phyloP scores from a whole-genome alignment of 2,113 vertebrate species.

The Dasyurus viverrinus region DNA sequence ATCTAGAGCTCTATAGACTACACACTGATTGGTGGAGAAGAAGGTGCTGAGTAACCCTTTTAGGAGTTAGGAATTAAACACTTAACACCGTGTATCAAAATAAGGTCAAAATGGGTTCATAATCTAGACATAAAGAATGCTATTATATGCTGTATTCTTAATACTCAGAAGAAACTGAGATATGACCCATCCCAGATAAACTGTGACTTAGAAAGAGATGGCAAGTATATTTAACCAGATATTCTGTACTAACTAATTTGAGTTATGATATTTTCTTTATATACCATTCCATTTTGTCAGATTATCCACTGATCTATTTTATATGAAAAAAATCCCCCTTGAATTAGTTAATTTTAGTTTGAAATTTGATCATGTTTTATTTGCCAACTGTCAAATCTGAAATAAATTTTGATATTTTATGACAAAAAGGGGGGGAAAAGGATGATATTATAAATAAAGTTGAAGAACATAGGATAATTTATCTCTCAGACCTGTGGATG shows the following conservation, averaged over 20 bases:
- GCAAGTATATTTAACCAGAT: background rate
- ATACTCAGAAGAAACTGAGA: background rate
- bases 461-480: too few relatives aligned
- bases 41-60: background rate
- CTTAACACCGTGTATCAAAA: too few relatives aligned
- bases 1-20: background rate
- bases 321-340: background rate
- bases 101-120: too few relatives aligned
- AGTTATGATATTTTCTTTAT: background rate
- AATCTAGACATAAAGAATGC: too few relatives aligned
- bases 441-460: too few relatives aligned
- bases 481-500: too few relatives aligned
- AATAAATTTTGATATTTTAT: background rate
- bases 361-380: background rate
- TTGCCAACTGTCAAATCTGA: background rate
- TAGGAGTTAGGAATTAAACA: background rate
- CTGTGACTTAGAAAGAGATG: background rate
- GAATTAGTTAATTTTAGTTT: background rate
- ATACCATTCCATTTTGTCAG: background rate
- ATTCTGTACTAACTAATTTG: background rate
- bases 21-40: background rate
- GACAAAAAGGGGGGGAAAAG: background rate
- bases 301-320: background rate
- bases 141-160: background rate
- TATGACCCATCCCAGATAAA: background rate